Evolutionary conservation across 2,888 invertebrate genomes (phyloP), one percentile per base, ranked within the genome.

Genomic region (Papilio demoleus): DNA sequence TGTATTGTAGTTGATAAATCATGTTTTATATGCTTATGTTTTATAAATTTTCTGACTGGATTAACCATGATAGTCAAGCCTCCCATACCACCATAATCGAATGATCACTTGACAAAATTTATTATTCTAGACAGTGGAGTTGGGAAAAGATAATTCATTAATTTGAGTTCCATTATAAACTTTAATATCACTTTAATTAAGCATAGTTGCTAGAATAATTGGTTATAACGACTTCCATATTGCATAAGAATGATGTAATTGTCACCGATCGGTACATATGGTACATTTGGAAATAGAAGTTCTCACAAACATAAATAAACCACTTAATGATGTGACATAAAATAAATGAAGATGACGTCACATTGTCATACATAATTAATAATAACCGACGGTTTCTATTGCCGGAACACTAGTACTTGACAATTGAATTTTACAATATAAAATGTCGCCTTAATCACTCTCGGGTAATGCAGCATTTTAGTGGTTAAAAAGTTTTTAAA

Each of bases 311-410:
- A 50, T 19, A 45, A 66, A 59, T 59, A 61, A 31, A 11, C 14
- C 22, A 45, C 27, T 67, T 67, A 67, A 61, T 67, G 40, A 53
- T 53, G 67, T 67, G 24, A 36, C 19, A 12, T 27, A 50, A 50
- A 66, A 47, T 38, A 50, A 60, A 50, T 19, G 31, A 40, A 38
- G 22, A 19, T 66, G 66, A 66, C 19, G 66, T 60, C 66, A 66
- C 24, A 11, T 38, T 50, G 14, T 6, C 9, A 19, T 38, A 60
- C 47, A 60, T 60, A 47, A 60, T 50, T 60, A 45, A 45, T 40
- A 6, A n/a, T 19, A 19, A 45, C 17, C 1, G 6, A 6, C 6
- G 3, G 42, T 14, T 45, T 19, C 17, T 19, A 45, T 19, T 45
- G 42, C 0, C 9, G 8, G 12, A 12, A 38, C 38, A 19, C 38